These are phyloP conservation scores for Ophthalmolycus amberensis DNA, from an alignment of 2,113 vertebrate species.

Conservation along the genomic window DNA sequence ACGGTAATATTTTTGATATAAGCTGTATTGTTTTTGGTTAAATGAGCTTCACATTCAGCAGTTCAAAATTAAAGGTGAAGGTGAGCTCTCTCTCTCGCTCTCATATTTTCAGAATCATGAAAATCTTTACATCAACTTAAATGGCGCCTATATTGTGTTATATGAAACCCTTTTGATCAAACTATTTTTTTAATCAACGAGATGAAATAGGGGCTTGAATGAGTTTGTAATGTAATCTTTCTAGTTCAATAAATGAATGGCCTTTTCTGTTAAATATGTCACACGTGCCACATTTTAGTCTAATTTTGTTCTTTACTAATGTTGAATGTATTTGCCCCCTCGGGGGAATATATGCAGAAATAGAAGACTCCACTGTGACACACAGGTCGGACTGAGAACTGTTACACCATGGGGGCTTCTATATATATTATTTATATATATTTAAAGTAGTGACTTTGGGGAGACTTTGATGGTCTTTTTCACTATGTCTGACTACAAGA, in stretches of 20 bases:
- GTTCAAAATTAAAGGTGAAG: neutral
- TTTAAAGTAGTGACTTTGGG: neutral
- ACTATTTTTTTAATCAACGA: constrained; percentile 2
- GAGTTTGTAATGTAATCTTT: constrained; percentile 18
- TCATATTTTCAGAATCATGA: constrained; percentile 16
- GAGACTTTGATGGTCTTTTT: neutral
- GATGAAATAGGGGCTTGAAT: neutral
- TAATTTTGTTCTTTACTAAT: neutral
- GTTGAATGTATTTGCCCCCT: constrained; percentile 17
- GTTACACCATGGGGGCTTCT: neutral
- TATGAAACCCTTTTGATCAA: constrained; percentile 14
- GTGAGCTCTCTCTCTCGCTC: neutral
- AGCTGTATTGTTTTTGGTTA: constrained; percentile 21
- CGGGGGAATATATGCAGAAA: neutral
- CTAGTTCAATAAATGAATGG: constrained; percentile 40
- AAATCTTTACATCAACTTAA: constrained; percentile 44
- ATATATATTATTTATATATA: too few species aligned
- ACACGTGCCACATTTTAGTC: neutral
- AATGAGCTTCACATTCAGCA: constrained; percentile 12
- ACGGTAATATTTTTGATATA: constrained; percentile 26
- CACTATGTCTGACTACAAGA: neutral
- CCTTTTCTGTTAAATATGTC: constrained; percentile 1
- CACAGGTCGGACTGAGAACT: constrained; percentile 3
- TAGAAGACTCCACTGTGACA: constrained; percentile 1
- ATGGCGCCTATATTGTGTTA: neutral